A percentile compares a stretch with the other conserved stretches of the same genome.
Conservation (phyloP, 92 coral and sea anemone species). For the Zoanthus solanderi region DNA sequence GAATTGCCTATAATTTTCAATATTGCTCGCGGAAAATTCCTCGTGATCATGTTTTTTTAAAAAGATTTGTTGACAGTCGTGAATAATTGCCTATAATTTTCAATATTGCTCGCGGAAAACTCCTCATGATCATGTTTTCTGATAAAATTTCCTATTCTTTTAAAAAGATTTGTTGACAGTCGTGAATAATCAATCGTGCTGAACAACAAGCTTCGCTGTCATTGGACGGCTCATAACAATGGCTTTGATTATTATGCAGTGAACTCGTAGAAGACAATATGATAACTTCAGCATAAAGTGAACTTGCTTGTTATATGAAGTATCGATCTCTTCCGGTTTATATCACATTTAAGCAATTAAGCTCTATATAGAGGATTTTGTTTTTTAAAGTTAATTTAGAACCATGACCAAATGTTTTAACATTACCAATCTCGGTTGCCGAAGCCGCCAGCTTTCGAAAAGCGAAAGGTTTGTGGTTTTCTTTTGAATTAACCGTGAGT, state of each 20-base stretch:
- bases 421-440: conserved; percentile 6
- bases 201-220: conserved; percentile 21
- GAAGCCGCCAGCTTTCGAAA: conserved; percentile 7
- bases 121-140: not conserved
- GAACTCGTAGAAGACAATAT: not conserved
- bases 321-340: not conserved
- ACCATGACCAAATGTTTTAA: conserved; percentile 20
- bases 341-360: not conserved
- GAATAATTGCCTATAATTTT: not conserved
- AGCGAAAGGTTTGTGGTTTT: conserved; percentile 9
- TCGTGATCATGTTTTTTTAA: not conserved
- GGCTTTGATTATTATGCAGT: not conserved
- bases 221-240: conserved; percentile 13
- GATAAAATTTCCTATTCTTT: not conserved
- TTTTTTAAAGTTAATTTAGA: not conserved
- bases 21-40: not conserved
- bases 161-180: not conserved
- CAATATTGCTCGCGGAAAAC: not conserved
- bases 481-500: not conserved
- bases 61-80: not conserved
- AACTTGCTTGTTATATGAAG: not conserved
- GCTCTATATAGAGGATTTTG: not conserved
- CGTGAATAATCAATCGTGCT: not conserved
- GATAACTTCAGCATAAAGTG: not conserved
- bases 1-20: not conserved